phyloP scores from a whole-genome alignment of 2,113 vertebrate species.

The Propithecus coquereli region DNA sequence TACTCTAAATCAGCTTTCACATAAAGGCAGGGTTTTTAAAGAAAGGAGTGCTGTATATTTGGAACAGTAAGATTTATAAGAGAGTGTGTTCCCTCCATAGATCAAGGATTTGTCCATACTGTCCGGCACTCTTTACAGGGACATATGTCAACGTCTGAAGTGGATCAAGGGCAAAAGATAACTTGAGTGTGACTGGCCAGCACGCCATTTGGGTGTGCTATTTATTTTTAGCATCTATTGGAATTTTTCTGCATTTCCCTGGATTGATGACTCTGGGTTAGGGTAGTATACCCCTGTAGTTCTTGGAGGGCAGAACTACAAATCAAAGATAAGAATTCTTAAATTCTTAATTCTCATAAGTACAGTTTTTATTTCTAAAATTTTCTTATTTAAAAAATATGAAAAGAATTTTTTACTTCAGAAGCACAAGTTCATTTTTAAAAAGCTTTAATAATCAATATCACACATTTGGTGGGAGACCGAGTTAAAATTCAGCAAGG shows the following conservation, averaged over 20 bases:
- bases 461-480: neutral
- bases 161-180: neutral
- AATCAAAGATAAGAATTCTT: neutral
- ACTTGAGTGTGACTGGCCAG: neutral
- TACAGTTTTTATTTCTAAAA: neutral
- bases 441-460: neutral
- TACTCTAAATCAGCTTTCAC: neutral
- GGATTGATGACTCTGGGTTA: neutral
- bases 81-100: neutral
- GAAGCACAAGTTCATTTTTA: neutral
- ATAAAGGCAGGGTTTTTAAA: neutral
- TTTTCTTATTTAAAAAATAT: neutral
- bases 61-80: neutral
- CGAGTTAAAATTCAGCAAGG: neutral
- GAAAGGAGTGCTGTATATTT: neutral
- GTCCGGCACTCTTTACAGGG: neutral
- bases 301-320: neutral
- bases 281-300: neutral
- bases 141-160: neutral
- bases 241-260: neutral
- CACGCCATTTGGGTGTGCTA: neutral
- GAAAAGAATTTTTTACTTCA: neutral
- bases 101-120: neutral
- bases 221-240: neutral
- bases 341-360: neutral